Evolutionary conservation across 1,140 invertebrate species (phyloP).

Genomic region (Schmidtea mediterranea): DNA sequence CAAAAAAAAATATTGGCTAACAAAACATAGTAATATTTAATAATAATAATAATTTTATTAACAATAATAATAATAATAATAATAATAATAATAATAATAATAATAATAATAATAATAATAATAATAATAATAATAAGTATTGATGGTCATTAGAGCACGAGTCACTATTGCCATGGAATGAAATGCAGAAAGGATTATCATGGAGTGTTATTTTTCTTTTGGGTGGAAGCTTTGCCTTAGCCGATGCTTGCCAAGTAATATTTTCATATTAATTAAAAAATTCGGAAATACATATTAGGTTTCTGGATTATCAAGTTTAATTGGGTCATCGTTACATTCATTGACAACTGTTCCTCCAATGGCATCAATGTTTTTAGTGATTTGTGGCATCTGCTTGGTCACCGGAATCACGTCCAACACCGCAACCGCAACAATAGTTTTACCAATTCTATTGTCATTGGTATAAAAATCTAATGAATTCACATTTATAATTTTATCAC

Average conservation of each 20-base stretch:
- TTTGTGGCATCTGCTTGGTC: constrained; percentile 19
- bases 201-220: constrained; percentile 31
- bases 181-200: constrained; percentile 21
- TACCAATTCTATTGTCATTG: constrained; percentile 26
- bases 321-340: constrained; percentile 13
- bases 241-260: constrained; percentile 25
- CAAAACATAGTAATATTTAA: background rate
- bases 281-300: constrained; percentile 10
- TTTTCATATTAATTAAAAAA: background rate
- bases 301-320: constrained; percentile 15
- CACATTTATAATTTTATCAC: no score
- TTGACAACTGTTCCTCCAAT: constrained; percentile 12
- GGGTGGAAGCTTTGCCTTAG: constrained; percentile 59
- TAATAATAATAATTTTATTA: background rate
- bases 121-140: constrained; percentile 1
- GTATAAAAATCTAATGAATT: no score
- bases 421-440: constrained; percentile 27
- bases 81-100: background rate
- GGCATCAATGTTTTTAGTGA: constrained; percentile 18
- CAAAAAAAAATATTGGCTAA: constrained; percentile 6
- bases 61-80: background rate
- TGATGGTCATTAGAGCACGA: constrained; percentile 6
- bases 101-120: background rate
- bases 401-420: constrained; percentile 31
- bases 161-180: constrained; percentile 21